phyloP scores from a whole-genome alignment of 2,113 vertebrate species.

The Cervus canadensis region DNA sequence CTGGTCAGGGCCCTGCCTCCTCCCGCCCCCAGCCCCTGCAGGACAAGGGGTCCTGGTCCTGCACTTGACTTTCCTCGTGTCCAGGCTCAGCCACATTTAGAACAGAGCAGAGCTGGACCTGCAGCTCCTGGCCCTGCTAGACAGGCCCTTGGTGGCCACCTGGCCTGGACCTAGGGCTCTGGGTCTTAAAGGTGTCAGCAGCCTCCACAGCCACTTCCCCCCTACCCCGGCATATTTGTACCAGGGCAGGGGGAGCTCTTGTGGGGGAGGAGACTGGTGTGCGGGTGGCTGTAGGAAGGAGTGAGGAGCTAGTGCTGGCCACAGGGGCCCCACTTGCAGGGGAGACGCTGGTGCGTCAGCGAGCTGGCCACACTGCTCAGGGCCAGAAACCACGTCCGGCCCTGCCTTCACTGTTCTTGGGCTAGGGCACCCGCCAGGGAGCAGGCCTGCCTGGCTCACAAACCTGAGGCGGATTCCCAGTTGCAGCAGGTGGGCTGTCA shows the following conservation, averaged over 20 bases:
- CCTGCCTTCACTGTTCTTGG: neutral
- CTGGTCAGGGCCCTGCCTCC: neutral
- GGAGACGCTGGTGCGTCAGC: neutral
- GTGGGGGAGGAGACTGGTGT: neutral
- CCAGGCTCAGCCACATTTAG: neutral
- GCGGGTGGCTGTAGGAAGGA: neutral
- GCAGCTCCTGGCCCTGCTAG: neutral
- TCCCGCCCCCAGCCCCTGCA: accelerated
- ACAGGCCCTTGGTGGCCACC: neutral
- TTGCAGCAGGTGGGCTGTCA: too few species aligned
- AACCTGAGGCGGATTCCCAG: neutral
- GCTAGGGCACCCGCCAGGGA: neutral
- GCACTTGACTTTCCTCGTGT: neutral
- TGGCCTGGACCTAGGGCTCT: neutral
- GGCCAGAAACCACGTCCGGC: neutral
- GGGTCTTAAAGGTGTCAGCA: neutral
- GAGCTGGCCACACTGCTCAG: neutral
- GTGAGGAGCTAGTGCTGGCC: too few species aligned
- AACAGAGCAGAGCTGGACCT: neutral
- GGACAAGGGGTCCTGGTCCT: neutral
- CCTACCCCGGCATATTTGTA: neutral
- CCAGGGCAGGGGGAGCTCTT: neutral
- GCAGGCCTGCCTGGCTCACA: neutral
- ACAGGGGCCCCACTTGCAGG: neutral
- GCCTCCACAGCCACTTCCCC: neutral